Percentiles rank a stretch among this genome's conserved stretches.
Conservation (phyloP, 2,888 invertebrate genomes). For the Hybos culiciformis region DNA sequence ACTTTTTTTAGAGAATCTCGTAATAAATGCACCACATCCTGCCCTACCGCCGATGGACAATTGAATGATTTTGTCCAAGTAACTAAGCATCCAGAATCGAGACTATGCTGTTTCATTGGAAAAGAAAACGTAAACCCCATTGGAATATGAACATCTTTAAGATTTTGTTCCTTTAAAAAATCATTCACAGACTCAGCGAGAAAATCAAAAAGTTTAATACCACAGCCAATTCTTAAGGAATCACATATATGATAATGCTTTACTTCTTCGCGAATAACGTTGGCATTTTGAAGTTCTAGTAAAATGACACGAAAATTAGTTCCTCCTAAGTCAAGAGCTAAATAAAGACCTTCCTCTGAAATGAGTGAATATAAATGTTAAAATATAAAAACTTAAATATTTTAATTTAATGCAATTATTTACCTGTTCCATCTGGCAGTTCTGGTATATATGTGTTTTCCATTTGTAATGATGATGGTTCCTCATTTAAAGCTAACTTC, state of each 20-base stretch:
- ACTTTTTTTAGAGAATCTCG: slow-evolving; percentile 47
- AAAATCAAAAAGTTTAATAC: slow-evolving; percentile 55
- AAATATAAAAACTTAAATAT: not conserved
- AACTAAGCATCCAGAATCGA: slow-evolving; percentile 57
- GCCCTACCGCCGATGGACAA: slow-evolving; percentile 52
- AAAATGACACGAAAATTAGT: slow-evolving; percentile 66
- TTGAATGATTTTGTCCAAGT: slow-evolving; percentile 80
- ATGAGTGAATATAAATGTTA: not conserved
- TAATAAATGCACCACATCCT: slow-evolving; percentile 56
- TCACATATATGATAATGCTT: slow-evolving; percentile 49
- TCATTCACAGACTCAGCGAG: slow-evolving; percentile 60
- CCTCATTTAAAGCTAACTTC: slow-evolving; percentile 45
- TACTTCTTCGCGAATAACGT: slow-evolving; percentile 43
- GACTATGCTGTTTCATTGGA: slow-evolving; percentile 61
- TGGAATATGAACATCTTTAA: slow-evolving; percentile 26
- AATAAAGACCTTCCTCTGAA: slow-evolving; percentile 54
- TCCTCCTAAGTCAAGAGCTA: slow-evolving; percentile 69
- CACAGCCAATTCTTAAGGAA: slow-evolving; percentile 46
- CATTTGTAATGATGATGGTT: slow-evolving; percentile 57
- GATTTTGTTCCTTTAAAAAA: slow-evolving; percentile 44
- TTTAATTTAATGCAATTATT: slow-evolving; percentile 2
- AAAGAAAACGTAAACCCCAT: slow-evolving; percentile 77
- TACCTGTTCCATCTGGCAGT: slow-evolving; percentile 55
- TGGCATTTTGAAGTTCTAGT: slow-evolving; percentile 44
- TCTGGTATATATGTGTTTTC: slow-evolving; percentile 65